phyloP scores from a whole-genome alignment of 2,888 invertebrate species.

The Eupithecia tripunctaria region DNA sequence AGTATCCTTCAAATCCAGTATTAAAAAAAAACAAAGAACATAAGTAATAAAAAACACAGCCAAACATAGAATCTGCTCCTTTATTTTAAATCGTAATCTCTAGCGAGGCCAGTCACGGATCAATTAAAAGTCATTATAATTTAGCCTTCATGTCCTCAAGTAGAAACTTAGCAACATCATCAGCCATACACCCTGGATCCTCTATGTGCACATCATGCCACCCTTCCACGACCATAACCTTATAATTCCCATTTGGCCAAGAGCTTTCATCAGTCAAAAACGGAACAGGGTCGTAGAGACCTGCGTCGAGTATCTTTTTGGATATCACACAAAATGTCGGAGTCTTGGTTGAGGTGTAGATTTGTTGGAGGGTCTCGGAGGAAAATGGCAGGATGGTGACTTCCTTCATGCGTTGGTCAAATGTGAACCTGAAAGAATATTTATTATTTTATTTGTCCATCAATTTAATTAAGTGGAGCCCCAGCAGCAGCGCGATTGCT shows the following conservation, averaged over 20 bases:
- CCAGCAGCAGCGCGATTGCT: no score
- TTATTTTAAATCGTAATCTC: no score
- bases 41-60: no score
- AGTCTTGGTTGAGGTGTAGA: slow-evolving; percentile 55
- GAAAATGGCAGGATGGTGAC: slow-evolving; percentile 59
- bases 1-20: no score
- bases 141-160: slow-evolving; percentile 47
- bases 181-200: slow-evolving; percentile 80
- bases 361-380: slow-evolving; percentile 48
- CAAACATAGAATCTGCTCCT: no score
- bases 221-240: slow-evolving; percentile 72
- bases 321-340: slow-evolving; percentile 65
- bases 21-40: no score
- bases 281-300: slow-evolving; percentile 50
- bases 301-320: slow-evolving; percentile 46
- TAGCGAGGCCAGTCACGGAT: no score
- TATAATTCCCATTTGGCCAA: slow-evolving; percentile 66
- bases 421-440: slow-evolving; percentile 55
- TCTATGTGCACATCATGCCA: slow-evolving; percentile 86
- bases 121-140: not conserved
- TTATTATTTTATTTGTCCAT: no score
- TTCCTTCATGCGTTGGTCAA: slow-evolving; percentile 70
- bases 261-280: slow-evolving; percentile 57
- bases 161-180: slow-evolving; percentile 64
- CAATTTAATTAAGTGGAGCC: no score